These are phyloP conservation scores for Botia kubotai DNA, from an alignment of 2,797 vertebrate genomes.

Conservation along the genomic window DNA sequence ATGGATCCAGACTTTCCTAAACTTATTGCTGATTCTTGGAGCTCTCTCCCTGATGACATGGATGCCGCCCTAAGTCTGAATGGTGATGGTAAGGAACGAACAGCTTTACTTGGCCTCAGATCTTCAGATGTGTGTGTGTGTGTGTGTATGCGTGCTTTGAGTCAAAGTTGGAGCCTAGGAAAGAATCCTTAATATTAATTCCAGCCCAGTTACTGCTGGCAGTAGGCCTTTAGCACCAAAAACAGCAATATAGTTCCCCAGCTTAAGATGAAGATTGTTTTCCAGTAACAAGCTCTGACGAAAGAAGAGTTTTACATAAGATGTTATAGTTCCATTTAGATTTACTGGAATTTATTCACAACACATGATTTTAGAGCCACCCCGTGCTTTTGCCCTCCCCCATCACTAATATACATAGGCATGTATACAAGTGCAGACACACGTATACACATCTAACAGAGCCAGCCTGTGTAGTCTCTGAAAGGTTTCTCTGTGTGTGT, in stretches of 20 bases:
- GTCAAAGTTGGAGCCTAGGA: constrained; percentile 13
- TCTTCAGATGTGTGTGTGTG: neutral
- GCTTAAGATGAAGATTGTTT: constrained; percentile 5
- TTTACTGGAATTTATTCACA: constrained; percentile 26
- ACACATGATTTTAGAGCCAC: constrained; percentile 25
- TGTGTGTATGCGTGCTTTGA: no score
- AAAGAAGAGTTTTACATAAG: neutral
- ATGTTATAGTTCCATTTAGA: constrained; percentile 24
- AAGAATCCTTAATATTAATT: constrained; percentile 57
- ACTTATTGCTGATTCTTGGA: constrained; percentile 96
- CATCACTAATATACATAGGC: constrained; percentile 48
- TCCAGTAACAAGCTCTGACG: constrained; percentile 12
- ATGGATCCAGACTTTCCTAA: constrained; percentile 96
- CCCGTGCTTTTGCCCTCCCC: constrained; percentile 4
- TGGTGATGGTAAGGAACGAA: constrained; percentile 83
- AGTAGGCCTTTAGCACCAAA: constrained; percentile 56
- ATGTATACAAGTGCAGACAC: constrained; percentile 45
- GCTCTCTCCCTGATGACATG: constrained; percentile 89
- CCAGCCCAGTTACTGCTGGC: constrained; percentile 61
- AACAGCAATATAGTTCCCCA: neutral
- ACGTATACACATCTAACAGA: constrained; percentile 68
- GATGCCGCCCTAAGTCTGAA: constrained; percentile 87
- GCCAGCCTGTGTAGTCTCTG: constrained; percentile 70
- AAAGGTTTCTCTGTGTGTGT: constrained; percentile 70
- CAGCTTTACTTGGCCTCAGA: constrained; percentile 13